Conservation (phyloP, 2,888 invertebrate genomes). For the Quadriops clusia region DNA sequence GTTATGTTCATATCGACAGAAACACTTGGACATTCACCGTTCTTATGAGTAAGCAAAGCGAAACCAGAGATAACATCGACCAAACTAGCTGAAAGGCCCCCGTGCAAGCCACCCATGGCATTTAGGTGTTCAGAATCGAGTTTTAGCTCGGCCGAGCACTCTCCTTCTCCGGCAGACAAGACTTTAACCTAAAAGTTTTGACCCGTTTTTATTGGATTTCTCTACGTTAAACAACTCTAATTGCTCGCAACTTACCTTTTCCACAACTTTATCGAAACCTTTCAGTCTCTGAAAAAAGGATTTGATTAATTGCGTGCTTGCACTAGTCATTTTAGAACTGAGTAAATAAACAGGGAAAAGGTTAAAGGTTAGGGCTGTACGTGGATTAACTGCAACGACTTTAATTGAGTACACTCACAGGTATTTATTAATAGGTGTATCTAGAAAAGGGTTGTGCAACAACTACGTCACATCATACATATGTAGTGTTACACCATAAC, state of each 20-base stretch:
- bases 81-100: constrained; percentile 73
- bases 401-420: no score
- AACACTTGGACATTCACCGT: constrained; percentile 49
- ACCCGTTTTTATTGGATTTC: not conserved
- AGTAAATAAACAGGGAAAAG: no score
- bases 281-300: constrained; percentile 7
- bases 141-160: constrained; percentile 61
- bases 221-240: no score
- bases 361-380: no score
- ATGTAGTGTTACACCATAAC: no score
- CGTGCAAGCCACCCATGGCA: constrained; percentile 63
- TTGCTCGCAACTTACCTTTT: constrained; percentile 11
- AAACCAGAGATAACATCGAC: constrained; percentile 68
- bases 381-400: no score
- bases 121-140: constrained; percentile 67
- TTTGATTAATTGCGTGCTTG: not conserved
- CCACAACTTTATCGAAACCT: constrained; percentile 12
- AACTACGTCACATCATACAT: no score
- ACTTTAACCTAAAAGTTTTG: constrained; percentile 25
- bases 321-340: no score
- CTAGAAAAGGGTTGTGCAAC: no score
- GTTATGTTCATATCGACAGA: constrained; percentile 71
- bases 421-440: no score
- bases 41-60: constrained; percentile 59
- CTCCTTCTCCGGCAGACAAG: constrained; percentile 54